Conservation (phyloP, 2,888 invertebrate species). For the Podotricha telesiphe region DNA sequence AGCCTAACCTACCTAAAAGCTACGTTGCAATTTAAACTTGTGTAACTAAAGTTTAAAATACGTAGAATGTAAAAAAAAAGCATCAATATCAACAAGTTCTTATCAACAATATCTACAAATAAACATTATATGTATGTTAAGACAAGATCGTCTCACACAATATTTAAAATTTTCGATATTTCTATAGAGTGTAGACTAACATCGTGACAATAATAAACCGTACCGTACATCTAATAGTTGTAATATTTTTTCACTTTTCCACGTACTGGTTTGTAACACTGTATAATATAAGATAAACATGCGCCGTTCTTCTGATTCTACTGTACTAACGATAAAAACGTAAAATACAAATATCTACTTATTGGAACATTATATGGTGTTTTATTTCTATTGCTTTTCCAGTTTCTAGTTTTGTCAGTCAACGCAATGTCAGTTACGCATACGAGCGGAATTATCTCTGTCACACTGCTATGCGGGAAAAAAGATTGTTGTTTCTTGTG, state of each 20-base stretch:
- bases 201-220: slow-evolving; percentile 69
- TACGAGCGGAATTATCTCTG: too few relatives aligned
- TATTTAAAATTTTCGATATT: slow-evolving; percentile 8
- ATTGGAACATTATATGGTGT: slow-evolving; percentile 20
- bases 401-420: too few relatives aligned
- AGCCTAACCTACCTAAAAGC: too few relatives aligned
- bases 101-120: too few relatives aligned
- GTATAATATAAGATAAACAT: slow-evolving; percentile 35
- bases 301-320: slow-evolving; percentile 47
- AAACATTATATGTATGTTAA: not conserved
- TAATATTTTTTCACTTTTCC: slow-evolving; percentile 79
- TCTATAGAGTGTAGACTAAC: slow-evolving; percentile 35
- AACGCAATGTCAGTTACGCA: too few relatives aligned
- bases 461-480: too few relatives aligned
- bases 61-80: not conserved
- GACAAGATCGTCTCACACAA: not conserved
- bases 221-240: slow-evolving; percentile 55
- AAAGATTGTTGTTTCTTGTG: too few relatives aligned
- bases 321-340: slow-evolving; percentile 42
- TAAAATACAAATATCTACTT: slow-evolving; percentile 35
- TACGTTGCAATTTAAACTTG: not conserved
- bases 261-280: slow-evolving; percentile 53
- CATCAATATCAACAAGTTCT: not conserved
- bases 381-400: too few relatives aligned
- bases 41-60: not conserved